These are phyloP conservation scores for Metellina segmentata DNA, from an alignment of 2,888 invertebrate genomes.

Conservation along the genomic window DNA sequence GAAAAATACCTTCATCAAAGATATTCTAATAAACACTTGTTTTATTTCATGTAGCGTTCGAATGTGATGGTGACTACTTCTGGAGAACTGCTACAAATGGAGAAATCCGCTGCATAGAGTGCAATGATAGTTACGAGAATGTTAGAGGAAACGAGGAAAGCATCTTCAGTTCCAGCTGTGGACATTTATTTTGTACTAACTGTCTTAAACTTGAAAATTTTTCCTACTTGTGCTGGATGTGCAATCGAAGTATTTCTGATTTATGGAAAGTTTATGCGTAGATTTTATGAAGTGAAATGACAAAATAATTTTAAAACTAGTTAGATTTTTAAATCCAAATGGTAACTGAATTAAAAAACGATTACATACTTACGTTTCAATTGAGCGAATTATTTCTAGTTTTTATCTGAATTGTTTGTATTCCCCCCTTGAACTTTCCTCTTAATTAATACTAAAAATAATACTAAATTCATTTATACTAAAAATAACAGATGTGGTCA, in stretches of 20 bases:
- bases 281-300: too few relatives aligned
- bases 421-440: too few relatives aligned
- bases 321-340: too few relatives aligned
- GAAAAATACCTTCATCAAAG: neutral
- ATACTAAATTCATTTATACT: too few relatives aligned
- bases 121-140: neutral
- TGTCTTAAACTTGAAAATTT: neutral
- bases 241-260: neutral
- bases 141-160: neutral
- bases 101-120: neutral
- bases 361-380: too few relatives aligned
- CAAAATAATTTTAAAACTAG: too few relatives aligned
- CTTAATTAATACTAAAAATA: too few relatives aligned
- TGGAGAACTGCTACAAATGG: neutral
- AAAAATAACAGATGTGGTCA: too few relatives aligned
- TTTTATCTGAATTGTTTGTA: too few relatives aligned
- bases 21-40: neutral
- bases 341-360: too few relatives aligned
- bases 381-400: too few relatives aligned
- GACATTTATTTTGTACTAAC: conserved; percentile 9
- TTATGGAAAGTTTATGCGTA: neutral
- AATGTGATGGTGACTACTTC: neutral
- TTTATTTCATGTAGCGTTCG: neutral
- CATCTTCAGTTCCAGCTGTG: neutral
- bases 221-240: neutral